Percentiles rank a stretch among this genome's conserved stretches.
Evolutionary conservation across 1,140 invertebrate genomes (phyloP).

Genomic region (Drosophila santomea): DNA sequence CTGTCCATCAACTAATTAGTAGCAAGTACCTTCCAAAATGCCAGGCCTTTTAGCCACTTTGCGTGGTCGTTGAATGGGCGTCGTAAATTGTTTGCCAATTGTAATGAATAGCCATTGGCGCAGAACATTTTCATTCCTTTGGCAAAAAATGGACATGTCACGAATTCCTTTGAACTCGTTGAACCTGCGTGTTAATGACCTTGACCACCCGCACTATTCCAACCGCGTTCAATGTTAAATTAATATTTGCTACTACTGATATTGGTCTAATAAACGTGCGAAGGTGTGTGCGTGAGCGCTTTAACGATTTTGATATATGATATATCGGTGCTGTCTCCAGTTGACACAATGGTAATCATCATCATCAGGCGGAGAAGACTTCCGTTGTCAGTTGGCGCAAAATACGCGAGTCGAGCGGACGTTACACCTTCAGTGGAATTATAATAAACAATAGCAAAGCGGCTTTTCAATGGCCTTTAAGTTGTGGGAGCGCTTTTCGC

Average conservation of each 20-base stretch:
- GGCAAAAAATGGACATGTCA: slow-evolving; percentile 16
- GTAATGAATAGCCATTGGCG: slow-evolving; percentile 28
- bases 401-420: slow-evolving; percentile 53
- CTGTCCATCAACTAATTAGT: slow-evolving; percentile 8
- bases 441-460: not conserved
- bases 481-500: slow-evolving; percentile 70
- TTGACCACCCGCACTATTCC: slow-evolving; percentile 15
- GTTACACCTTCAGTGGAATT: slow-evolving; percentile 1
- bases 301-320: slow-evolving; percentile 71
- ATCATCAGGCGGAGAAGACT: slow-evolving; percentile 21
- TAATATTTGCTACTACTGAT: slow-evolving; percentile 73
- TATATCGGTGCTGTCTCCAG: slow-evolving; percentile 13
- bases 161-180: slow-evolving; percentile 21
- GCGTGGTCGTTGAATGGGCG: slow-evolving; percentile 13
- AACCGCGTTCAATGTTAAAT: slow-evolving; percentile 66
- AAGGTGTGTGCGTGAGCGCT: slow-evolving; percentile 45
- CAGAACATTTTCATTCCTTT: not conserved
- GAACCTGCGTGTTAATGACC: slow-evolving; percentile 43
- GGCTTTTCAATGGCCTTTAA: slow-evolving; percentile 58
- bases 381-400: slow-evolving; percentile 50
- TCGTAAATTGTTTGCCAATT: slow-evolving; percentile 52
- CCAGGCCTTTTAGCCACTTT: not conserved
- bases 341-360: slow-evolving; percentile 37
- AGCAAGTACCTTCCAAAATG: not conserved
- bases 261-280: slow-evolving; percentile 64